Conservation (phyloP, 2,888 invertebrate genomes). For the Lissonota sp. region DNA sequence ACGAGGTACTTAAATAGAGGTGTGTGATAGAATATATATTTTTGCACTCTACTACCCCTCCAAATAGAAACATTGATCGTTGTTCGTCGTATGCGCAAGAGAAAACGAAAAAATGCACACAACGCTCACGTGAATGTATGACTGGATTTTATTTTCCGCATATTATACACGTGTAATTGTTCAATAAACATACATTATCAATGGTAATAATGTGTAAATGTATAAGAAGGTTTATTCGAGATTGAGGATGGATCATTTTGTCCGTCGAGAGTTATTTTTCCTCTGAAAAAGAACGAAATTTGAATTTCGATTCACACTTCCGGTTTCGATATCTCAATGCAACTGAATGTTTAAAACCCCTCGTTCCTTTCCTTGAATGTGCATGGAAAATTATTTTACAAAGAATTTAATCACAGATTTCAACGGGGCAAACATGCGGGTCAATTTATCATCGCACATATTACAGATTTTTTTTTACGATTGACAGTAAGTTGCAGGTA, state of each 20-base stretch:
- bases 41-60: slow-evolving; percentile 44
- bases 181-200: slow-evolving; percentile 67
- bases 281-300: background rate
- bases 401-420: no score
- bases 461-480: slow-evolving; percentile 7
- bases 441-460: background rate
- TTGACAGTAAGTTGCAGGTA: slow-evolving; percentile 72
- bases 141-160: slow-evolving; percentile 52
- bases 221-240: slow-evolving; percentile 15
- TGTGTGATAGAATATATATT: slow-evolving; percentile 56
- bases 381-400: no score
- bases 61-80: background rate
- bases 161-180: slow-evolving; percentile 63
- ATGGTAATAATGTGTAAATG: slow-evolving; percentile 66
- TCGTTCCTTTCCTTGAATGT: no score
- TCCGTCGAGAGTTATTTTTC: background rate
- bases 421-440: no score
- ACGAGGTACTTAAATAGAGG: slow-evolving; percentile 33
- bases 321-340: slow-evolving; percentile 14
- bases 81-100: slow-evolving; percentile 22
- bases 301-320: slow-evolving; percentile 23
- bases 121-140: slow-evolving; percentile 35
- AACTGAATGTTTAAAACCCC: background rate
- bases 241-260: background rate
- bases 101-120: slow-evolving; percentile 37